Evolutionary conservation across 2,113 vertebrate species (phyloP), one percentile per base, ranked within the genome.

Genomic region (Cyprinodon brontotheroides): DNA sequence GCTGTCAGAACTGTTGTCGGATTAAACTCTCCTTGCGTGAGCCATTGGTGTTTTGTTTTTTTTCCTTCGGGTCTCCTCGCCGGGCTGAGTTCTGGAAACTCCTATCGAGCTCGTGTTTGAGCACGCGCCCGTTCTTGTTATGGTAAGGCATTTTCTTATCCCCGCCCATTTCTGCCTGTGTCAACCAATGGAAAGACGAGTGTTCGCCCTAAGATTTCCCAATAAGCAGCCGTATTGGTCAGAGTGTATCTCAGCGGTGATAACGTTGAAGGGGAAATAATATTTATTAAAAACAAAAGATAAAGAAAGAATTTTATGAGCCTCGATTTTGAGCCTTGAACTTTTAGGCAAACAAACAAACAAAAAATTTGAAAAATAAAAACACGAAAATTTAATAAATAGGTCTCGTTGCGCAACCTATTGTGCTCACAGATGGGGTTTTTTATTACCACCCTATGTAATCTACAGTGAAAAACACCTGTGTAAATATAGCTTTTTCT

Each of bases 111-210:
- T 85, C 65, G 68, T 79, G 86, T 83, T 53, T 2, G 47, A 15
- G 63, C 85, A 84, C 72, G 72, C 78, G 1, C 20, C 36, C 66
- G 5, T 17, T n/a, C 88, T 85, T 91, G 88, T 89, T 92, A 92
- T 92, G 90, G 85, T 48, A 0, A 79, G 40, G 63, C 12, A 2
- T 29, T 36, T 37, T 2, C 12, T 22, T 45, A 65, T 39, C 74
- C 68, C 79, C 89, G 80, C 93, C 92, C 68, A 29, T 3, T 3
- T 36, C 4, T 1, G 0, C 0, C 0, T 9, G 10, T 1, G 17
- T 15, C 3, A 76, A 11, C 91, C 88, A 91, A 89, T 92, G 53
- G 67, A 17, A 85, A 15, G 22, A 11, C 41, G 0, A 0, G 1
- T 0, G 14, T 43, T 0, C 1, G 4, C 0, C 1, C 43, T 0